Evolutionary conservation across 2,888 invertebrate genomes (phyloP), one percentile per base, ranked within the genome.

Genomic region (Acheta domesticus): DNA sequence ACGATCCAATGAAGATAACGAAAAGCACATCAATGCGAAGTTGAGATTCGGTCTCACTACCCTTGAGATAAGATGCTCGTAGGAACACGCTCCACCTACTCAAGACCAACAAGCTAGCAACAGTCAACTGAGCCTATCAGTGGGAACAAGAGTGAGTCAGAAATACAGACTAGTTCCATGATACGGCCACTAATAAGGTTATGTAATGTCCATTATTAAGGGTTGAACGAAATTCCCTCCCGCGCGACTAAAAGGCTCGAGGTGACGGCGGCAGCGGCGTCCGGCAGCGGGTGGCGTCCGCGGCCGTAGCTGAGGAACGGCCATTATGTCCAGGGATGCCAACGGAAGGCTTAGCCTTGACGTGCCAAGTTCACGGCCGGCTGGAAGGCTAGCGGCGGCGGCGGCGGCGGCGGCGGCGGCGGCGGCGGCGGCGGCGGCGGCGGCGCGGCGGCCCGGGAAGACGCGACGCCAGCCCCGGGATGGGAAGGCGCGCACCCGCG

Each of bases 311-410:
- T 8, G 5, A 36, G 36, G 62, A 12, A n/a, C 62, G 3, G 62
- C 62, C 62, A 62, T 62, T 62, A 62, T 62, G 62, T 62, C 62
- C 62, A n/a, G 62, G 62, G 62, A 62, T 62, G 62, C 62, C 62
- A 62, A 62, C 62, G 62, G 62, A 62, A 62, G 62, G 62, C 62
- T 62, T 62, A 62, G 62, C 62, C 62, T 62, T 62, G 62, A 62
- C 62, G 62, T 62, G 62, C 62, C 62, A 62, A 62, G 62, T 62
- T 62, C 62, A 62, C 62, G 62, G 62, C 62, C 62, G 62, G 62
- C 62, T 62, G 62, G n/a, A 62, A n/a, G n/a, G 62, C 16, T n/a
- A 4, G n/a, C 14, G 5, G n/a, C 14, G 62, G n/a, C 14, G 62
- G n/a, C 62, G 62, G 16, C n/a, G n/a, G n/a, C n/a, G n/a, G n/a